Evolutionary conservation across 2,113 vertebrate species (phyloP).

Genomic region (Burhinus bistriatus): DNA sequence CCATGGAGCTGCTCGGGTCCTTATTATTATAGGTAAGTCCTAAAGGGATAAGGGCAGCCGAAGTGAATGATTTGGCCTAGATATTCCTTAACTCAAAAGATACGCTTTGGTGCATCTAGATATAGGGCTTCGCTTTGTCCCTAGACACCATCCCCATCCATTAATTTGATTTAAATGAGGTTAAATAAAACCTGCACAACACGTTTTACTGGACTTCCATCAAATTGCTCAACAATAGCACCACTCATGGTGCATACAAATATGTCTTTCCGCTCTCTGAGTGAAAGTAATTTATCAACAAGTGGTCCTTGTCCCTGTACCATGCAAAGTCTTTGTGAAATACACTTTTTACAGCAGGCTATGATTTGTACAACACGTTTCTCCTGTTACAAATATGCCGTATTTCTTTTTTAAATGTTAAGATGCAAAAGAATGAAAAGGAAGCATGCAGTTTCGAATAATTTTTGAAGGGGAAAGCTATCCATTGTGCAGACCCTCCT

Average conservation of each 20-base stretch:
- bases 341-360: not conserved
- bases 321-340: slow-evolving; percentile 26
- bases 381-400: not conserved
- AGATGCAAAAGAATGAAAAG: not conserved
- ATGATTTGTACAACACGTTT: not conserved
- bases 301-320: slow-evolving; percentile 64
- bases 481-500: slow-evolving; percentile 1
- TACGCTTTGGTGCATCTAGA: not conserved
- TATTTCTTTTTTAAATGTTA: not conserved
- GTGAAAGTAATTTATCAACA: slow-evolving; percentile 60
- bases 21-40: not conserved
- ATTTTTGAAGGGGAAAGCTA: slow-evolving; percentile 43
- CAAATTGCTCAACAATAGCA: slow-evolving; percentile 30
- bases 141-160: not conserved
- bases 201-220: not conserved
- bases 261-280: not conserved
- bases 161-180: slow-evolving; percentile 4
- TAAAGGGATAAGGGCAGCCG: not conserved
- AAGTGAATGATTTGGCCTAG: too few species aligned
- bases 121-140: not conserved
- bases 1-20: not conserved
- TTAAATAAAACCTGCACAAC: not conserved
- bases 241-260: not conserved
- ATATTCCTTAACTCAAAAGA: not conserved
- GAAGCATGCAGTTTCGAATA: not conserved